phyloP scores from a whole-genome alignment of 2,888 invertebrate genomes.

The Acrocera orbiculus region DNA sequence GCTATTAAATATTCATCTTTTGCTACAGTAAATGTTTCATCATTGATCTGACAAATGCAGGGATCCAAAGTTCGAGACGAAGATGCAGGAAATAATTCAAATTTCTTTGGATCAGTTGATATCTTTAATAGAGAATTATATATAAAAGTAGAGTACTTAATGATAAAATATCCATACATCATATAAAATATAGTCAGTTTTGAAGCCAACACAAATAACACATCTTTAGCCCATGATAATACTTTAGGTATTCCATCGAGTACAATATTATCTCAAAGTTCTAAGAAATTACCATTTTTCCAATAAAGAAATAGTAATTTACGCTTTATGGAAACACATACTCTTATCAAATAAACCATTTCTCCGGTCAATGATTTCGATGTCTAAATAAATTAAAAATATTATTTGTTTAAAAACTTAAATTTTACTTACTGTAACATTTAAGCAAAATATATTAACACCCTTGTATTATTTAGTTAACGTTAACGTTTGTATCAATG shows the following conservation, averaged over 20 bases:
- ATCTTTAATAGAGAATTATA: conserved; percentile 10
- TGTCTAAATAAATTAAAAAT: conserved; percentile 23
- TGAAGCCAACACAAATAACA: conserved; percentile 77
- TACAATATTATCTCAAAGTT: conserved; percentile 53
- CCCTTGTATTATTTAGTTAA: conserved; percentile 83
- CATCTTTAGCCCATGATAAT: conserved; percentile 65
- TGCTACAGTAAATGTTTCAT: conserved; percentile 61
- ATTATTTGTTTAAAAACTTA: not conserved
- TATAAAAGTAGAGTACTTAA: too few relatives aligned
- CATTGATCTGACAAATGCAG: conserved; percentile 58
- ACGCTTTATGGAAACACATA: conserved; percentile 76
- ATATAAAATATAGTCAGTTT: conserved; percentile 60
- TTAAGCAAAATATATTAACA: conserved; percentile 71
- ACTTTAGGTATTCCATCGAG: conserved; percentile 65
- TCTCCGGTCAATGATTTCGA: conserved; percentile 46
- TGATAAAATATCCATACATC: too few relatives aligned
- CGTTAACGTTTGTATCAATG: conserved; percentile 53
- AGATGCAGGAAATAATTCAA: conserved; percentile 73
- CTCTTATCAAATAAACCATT: conserved; percentile 53
- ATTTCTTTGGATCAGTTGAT: conserved; percentile 34
- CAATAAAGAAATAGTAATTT: conserved; percentile 77
- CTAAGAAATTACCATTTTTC: conserved; percentile 65
- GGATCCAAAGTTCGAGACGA: conserved; percentile 64
- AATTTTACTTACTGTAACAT: conserved; percentile 38
- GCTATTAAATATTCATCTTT: conserved; percentile 77